Evolutionary conservation across 2,888 invertebrate species (phyloP), one percentile per base, ranked within the genome.

Genomic region (Formica aserva): DNA sequence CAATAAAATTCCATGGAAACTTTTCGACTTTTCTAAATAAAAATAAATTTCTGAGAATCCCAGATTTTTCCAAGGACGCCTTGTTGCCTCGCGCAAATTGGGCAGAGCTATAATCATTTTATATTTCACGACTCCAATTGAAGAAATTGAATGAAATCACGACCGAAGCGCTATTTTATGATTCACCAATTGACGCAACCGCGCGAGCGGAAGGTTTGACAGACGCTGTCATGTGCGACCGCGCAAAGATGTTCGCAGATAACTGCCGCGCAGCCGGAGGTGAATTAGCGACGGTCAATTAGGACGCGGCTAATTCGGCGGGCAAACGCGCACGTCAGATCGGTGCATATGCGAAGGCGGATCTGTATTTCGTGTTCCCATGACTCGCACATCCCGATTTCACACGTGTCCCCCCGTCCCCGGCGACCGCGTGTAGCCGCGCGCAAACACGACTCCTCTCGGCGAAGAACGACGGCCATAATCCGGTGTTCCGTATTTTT

Each of bases 351-450:
- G 90, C 88, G 86, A 86, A 90, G 76, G 88, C 90, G 90, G 90
- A 91, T 90, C 90, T 90, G 85, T 78, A 62, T 87, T 89, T 86
- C 81, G 88, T 45, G 88, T 90, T 90, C 91, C 90, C 90, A 90
- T 86, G 90, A 75, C 63, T 74, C 45, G 67, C 41, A 85, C 41
- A 85, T 83, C 75, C 82, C 82, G 75, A 85, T 87, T 86, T 87
- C 91, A 87, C 90, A 90, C 86, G 84, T 91, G 91, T 89, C 83
- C 67, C 83, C 67, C 26, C 26, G 26, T 26, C 26, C 32, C 13
- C 69, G 69, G 60, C 45, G 66, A 55, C 26, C 22, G 22, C 22
- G 22, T 15, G 22, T 45, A 41, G 62, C 38, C 41, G 52, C 13
- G 38, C 22, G 78, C 74, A 78, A 77, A 78, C 57, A 71, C 57